phyloP scores from a whole-genome alignment of 2,113 vertebrate species.

The Dicrurus megarhynchus region DNA sequence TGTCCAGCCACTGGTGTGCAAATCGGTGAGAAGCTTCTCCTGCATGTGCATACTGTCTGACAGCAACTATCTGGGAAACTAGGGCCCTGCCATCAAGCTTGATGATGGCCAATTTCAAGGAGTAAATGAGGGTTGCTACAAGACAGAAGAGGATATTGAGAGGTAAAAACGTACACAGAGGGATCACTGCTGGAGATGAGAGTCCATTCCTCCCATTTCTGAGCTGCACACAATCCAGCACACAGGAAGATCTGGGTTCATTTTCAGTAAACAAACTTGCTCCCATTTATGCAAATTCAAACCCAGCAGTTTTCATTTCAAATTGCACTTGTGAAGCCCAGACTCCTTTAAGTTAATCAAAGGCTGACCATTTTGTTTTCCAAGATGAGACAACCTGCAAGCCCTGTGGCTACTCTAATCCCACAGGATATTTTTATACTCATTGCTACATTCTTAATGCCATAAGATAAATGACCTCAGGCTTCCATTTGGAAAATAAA shows the following conservation, averaged over 20 bases:
- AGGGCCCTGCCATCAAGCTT: background rate
- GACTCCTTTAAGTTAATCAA: background rate
- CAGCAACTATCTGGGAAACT: background rate
- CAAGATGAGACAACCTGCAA: background rate
- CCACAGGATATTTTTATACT: background rate
- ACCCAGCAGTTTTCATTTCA: background rate
- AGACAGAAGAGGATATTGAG: background rate
- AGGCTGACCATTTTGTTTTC: background rate
- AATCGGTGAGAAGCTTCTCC: background rate
- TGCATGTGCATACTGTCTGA: background rate
- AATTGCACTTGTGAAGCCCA: slow-evolving; percentile 33
- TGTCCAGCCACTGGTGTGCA: background rate
- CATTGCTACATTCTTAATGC: background rate
- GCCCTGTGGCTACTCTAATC: background rate
- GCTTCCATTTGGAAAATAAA: background rate
- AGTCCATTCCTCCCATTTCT: background rate
- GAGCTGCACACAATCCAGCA: background rate
- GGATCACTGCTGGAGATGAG: background rate
- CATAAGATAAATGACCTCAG: background rate
- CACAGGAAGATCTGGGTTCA: background rate
- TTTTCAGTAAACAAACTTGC: background rate
- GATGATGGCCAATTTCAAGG: background rate
- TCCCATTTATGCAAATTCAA: background rate
- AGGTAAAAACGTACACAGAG: background rate
- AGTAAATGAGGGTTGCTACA: background rate